Conservation (phyloP, 1,140 invertebrate species). For the Macrobrachium nipponense region DNA sequence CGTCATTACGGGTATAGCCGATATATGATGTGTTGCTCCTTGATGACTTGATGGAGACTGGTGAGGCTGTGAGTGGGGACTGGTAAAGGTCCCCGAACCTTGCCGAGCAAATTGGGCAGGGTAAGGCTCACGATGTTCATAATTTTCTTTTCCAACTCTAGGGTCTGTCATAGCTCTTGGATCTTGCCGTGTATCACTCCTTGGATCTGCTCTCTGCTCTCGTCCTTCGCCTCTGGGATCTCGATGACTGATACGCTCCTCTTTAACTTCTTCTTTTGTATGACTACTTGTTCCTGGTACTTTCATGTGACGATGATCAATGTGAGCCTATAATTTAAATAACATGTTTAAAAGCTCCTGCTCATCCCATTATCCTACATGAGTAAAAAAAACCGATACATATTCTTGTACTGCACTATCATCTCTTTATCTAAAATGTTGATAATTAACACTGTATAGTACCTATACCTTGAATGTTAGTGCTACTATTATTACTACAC, state of each 20-base stretch:
- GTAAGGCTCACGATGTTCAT: constrained; percentile 60
- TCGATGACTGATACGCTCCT: constrained; percentile 58
- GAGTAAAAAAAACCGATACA: background rate
- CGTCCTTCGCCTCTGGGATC: constrained; percentile 64
- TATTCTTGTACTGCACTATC: background rate
- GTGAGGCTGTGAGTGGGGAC: constrained; percentile 24
- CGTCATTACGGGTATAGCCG: constrained; percentile 65
- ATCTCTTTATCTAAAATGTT: background rate
- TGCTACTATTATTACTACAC: no score
- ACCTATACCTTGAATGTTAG: no score
- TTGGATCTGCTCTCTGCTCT: constrained; percentile 67
- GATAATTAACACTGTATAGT: no score
- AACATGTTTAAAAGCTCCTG: constrained; percentile 66
- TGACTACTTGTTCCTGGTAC: constrained; percentile 50
- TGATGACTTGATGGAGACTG: constrained; percentile 44
- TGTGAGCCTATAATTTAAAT: constrained; percentile 81
- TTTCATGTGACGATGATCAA: constrained; percentile 90
- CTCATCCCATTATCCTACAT: no score
- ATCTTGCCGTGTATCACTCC: constrained; percentile 44
- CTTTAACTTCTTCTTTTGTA: constrained; percentile 60
- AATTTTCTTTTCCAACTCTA: constrained; percentile 56
- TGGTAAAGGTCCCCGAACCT: constrained; percentile 26
- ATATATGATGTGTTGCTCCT: constrained; percentile 56
- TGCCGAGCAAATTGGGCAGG: constrained; percentile 52
- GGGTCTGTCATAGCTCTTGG: constrained; percentile 55